Base-by-base conservation (phyloP, 2,797 vertebrate genomes). In the Sparus aurata region DNA sequence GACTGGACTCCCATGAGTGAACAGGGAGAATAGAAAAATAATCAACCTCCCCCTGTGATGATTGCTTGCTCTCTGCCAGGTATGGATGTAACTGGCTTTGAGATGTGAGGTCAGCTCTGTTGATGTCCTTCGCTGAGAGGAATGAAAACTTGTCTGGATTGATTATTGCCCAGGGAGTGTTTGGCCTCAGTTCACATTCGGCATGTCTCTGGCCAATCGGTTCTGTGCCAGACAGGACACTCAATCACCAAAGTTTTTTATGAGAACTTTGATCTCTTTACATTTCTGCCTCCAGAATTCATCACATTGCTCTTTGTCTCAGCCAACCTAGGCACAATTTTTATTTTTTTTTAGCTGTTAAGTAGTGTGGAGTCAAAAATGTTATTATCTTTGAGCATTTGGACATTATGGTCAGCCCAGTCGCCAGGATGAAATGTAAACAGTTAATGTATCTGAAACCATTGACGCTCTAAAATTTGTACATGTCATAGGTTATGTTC, bases 131-230 rank as follows among this genome's bases (percentile, higher is more conserved):
- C 12, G 38, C 84, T 43, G 77, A 62, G 49, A 81, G 79, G 70
- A 74, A 83, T 90, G 80, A 87, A 84, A 85, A 84, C 75, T 70
- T 84, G 79, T 84, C 82, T 81, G 83, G 84, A 88, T 84, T 85
- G 84, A 92, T 92, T 89, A 87, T 88, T 69, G 69, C 81, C 85
- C 69, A 8, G 89, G 84, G 85, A 87, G 71, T 57, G 63, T 80
- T 88, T 82, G 89, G 79, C 78, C 85, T 88, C 78, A 69, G 71
- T 58, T 91, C 84, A 81, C 75, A 76, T 27, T 73, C 47, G 46
- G 60, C 60, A 30, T 62, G 86, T 77, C 81, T 74, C 76, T 2
- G 61, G 52, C 47, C 25, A 11, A 8, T 50, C 30, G 2, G 70
- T 66, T 76, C 49, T 52, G 16, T 50, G 79, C 69, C 77, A 85